Percentiles rank a stretch among this genome's conserved stretches.
These are phyloP conservation scores for Clostera curtula DNA, from an alignment of 2,888 invertebrate species.

Conservation along the genomic window DNA sequence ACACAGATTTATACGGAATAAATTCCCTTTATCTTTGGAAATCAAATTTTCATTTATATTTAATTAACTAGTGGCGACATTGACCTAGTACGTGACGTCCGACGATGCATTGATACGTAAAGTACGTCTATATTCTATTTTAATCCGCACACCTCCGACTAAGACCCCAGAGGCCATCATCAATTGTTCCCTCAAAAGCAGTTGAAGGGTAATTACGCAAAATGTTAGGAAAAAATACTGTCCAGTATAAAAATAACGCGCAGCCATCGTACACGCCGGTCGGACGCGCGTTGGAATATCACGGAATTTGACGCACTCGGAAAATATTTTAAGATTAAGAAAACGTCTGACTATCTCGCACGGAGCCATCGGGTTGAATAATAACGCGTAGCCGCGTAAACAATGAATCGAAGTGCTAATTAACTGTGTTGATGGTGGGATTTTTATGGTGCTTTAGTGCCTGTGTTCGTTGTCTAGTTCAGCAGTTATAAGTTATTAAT, in stretches of 20 bases:
- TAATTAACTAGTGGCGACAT: slow-evolving; percentile 11
- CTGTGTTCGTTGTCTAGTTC: slow-evolving; percentile 8
- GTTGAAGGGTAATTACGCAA: slow-evolving; percentile 29
- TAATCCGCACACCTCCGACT: no score
- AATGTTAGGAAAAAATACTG: slow-evolving; percentile 23
- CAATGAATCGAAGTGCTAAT: slow-evolving; percentile 7
- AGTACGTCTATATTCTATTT: slow-evolving; percentile 3
- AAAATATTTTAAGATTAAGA: slow-evolving; percentile 32
- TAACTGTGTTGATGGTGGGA: slow-evolving; percentile 6
- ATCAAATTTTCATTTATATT: slow-evolving; percentile 8
- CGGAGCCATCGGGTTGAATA: slow-evolving; percentile 8
- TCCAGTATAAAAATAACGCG: slow-evolving; percentile 35
- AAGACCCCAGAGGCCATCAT: slow-evolving; percentile 4
- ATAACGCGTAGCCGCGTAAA: slow-evolving; percentile 15
- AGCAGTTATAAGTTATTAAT: slow-evolving; percentile 27
- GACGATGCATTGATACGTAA: slow-evolving; percentile 9
- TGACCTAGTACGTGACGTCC: slow-evolving; percentile 15
- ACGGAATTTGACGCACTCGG: slow-evolving; percentile 30
- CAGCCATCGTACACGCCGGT: slow-evolving; percentile 25
- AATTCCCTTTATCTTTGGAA: slow-evolving; percentile 6
- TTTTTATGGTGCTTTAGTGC: slow-evolving; percentile 2
- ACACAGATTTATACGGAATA: background rate
- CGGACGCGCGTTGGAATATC: slow-evolving; percentile 20
- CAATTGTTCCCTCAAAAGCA: slow-evolving; percentile 16
- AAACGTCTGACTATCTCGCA: slow-evolving; percentile 15